Evolutionary conservation across 2,797 vertebrate genomes (phyloP), one percentile per base, ranked within the genome.

Genomic region (Labeo calbasu): DNA sequence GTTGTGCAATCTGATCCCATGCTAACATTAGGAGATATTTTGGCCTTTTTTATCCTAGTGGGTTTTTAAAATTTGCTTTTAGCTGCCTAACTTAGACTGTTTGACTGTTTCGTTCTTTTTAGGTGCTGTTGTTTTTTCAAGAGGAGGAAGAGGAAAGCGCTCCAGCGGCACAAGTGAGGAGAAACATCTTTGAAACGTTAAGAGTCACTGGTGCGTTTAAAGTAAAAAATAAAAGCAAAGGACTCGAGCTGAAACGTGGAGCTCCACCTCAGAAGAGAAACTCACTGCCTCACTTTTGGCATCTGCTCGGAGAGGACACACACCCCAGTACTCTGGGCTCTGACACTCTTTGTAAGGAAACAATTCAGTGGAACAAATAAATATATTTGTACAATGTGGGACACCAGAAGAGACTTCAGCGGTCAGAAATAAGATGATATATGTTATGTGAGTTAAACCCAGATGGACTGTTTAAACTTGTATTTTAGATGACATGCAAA

Each of bases 41-140:
- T 1, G 66, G 55, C 55, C 10, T 57, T 25, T 15, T 17, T 50
- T 72, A 14, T 70, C 12, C 40, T 46, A 8, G 19, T 70, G 9
- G 21, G 12, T 14, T 70, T n/a, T 70, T 14, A 0, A 53, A 32
- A 53, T 53, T 21, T 13, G 48, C 48, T 53, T 21, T 28, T 5
- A 76, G 40, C 25, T 19, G 23, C 23, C 3, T 71, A 32, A 73
- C 17, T 19, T 55, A 15, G 61, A 79, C 17, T 53, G 76, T 77
- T 21, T 17, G 1, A 12, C 9, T 76, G 21, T 3, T 65, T 48
- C 5, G 48, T 88, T 86, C 86, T 68, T 91, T 85, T 2, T 92
- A 98, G 97, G 95, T 98, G 97, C 95, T 98, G 96, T 94, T 99
- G 97, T 91, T 97, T 97, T 92, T 98, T 98, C 92, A 98, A 98